These are phyloP conservation scores for Oxyscelio sp. DNA, from an alignment of 2,888 invertebrate species.

Conservation along the genomic window DNA sequence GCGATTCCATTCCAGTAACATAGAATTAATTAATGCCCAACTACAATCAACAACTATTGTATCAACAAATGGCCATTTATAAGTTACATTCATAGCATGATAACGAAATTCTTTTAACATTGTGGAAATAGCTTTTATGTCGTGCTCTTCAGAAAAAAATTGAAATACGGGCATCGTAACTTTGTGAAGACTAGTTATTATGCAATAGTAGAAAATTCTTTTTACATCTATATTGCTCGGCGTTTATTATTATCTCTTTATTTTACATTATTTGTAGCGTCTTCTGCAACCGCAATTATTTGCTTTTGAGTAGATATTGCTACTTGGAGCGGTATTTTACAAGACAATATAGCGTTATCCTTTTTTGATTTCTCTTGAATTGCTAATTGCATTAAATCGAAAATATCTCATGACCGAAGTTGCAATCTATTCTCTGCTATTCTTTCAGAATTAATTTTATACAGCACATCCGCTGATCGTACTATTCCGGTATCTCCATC, in stretches of 20 bases:
- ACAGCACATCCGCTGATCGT: no score
- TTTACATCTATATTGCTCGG: slow-evolving; percentile 40
- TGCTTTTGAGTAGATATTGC: no score
- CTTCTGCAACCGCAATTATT: no score
- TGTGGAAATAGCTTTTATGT: slow-evolving; percentile 33
- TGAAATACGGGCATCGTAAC: slow-evolving; percentile 19
- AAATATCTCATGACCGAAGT: slow-evolving; percentile 14
- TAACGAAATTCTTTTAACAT: slow-evolving; percentile 55
- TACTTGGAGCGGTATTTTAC: slow-evolving; percentile 21
- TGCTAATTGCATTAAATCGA: not conserved
- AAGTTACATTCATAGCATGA: no score
- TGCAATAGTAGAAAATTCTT: slow-evolving; percentile 58
- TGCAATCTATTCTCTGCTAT: slow-evolving; percentile 3
- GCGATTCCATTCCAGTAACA: slow-evolving; percentile 42
- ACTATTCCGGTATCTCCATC: slow-evolving; percentile 17
- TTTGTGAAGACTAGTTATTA: not conserved
- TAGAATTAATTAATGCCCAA: slow-evolving; percentile 60
- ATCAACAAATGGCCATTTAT: no score
- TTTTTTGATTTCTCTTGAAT: slow-evolving; percentile 8
- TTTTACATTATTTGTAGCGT: slow-evolving; percentile 65
- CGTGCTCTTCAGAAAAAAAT: slow-evolving; percentile 57
- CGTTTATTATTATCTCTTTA: slow-evolving; percentile 46
- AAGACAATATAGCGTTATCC: slow-evolving; percentile 21
- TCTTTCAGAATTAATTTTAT: no score
- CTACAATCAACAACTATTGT: no score